Base-by-base conservation (phyloP, 2,888 invertebrate species). In the Amphipyra tragopoginis region DNA sequence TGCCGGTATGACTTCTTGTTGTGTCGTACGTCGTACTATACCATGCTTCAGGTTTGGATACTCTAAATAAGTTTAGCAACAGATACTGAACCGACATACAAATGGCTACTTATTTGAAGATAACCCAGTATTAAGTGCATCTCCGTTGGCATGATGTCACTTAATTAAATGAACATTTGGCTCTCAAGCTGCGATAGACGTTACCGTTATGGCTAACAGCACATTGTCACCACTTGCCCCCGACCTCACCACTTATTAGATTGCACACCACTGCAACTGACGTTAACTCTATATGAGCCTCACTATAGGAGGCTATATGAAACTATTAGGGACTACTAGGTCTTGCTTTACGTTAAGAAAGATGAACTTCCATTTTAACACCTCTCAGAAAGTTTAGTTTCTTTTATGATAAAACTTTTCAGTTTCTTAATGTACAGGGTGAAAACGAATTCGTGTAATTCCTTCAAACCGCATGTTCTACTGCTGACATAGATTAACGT, bases 111-210 rank as follows among this genome's bases (percentile, higher is more conserved):
- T 8, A 42, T 15, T 10, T 21, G 21, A 21, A 9, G 14, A 15
- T 15, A n/a, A 47, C 15, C 40, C 6, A 54, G 44, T 48, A 39
- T 7, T 49, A 70, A 74, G 60, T 64, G 59, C 51, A 60, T 66
- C 57, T 58, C 62, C 49, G 54, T 58, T 64, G 74, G 67, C 67
- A 77, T 75, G 72, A 44, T 71, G 70, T 73, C 69, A 66, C 78
- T 77, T 88, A 87, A 87, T 89, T 79, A 84, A 88, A 86, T 83
- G 78, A 82, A 75, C 83, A 84, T 85, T 88, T 86, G 86, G 86
- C 85, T 79, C 80, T 81, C 73, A 75, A 70, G 77, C 72, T 71
- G 62, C 66, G 45, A 70, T 77, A 61, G 65, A 75, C 61, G 55
- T 48, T 63, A 73, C 72, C 72, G 73, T 80, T 83, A 81, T 74